Conservation (phyloP, 2,797 vertebrate species). For the Gadopsis bispinosus region DNA sequence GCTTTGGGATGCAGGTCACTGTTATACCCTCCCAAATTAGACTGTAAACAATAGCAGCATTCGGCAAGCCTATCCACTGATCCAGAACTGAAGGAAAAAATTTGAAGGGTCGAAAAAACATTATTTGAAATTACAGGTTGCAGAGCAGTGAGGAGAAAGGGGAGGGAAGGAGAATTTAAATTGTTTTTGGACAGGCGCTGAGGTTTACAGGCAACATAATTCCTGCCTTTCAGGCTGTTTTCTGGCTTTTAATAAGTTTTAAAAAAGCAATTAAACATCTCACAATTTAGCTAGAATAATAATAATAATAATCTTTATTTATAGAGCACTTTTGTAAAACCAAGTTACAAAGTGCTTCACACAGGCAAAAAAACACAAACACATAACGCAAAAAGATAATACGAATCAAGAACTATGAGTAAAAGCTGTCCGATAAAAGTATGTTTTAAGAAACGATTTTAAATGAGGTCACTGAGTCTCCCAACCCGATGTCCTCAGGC, state of each 20-base stretch:
- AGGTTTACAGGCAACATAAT: conserved; percentile 20
- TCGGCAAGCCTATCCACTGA: conserved; percentile 25
- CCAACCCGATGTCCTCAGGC: too few species aligned
- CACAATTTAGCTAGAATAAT: background rate
- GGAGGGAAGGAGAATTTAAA: conserved; percentile 12
- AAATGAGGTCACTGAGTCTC: too few species aligned
- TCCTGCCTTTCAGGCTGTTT: conserved; percentile 5
- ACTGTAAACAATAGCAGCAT: conserved; percentile 57
- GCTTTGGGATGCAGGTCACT: conserved; percentile 62
- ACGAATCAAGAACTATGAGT: too few species aligned
- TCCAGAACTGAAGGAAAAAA: conserved; percentile 13
- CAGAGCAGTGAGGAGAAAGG: conserved; percentile 11
- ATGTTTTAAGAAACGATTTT: too few species aligned
- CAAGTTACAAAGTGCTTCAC: too few species aligned
- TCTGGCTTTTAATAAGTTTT: background rate
- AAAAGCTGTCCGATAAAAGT: too few species aligned
- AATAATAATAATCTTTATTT: too few species aligned
- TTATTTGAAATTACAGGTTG: conserved; percentile 46
- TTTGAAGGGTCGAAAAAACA: background rate
- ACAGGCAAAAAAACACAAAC: too few species aligned
- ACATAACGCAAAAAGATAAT: too few species aligned
- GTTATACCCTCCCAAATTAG: conserved; percentile 48
- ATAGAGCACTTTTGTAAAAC: too few species aligned
- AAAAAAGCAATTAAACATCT: background rate
- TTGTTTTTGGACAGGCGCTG: conserved; percentile 8